phyloP scores from a whole-genome alignment of 2,797 vertebrate species.

The Rhinophrynus dorsalis region DNA sequence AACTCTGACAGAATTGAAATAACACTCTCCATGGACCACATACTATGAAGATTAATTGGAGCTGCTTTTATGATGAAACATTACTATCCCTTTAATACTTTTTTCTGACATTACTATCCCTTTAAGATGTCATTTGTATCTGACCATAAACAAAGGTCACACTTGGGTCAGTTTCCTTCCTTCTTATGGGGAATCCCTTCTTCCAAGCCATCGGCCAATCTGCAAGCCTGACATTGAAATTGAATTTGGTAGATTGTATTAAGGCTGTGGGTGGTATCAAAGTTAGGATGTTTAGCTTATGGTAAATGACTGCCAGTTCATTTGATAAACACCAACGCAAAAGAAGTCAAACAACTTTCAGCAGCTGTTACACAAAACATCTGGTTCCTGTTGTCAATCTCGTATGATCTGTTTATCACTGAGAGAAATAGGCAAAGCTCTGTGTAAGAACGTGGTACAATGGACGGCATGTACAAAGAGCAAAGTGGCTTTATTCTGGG shows the following conservation, averaged over 20 bases:
- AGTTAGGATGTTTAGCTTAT: not conserved
- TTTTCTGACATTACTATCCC: no score
- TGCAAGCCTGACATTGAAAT: not conserved
- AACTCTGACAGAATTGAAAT: no score
- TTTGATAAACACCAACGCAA: not conserved
- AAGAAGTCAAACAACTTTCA: not conserved
- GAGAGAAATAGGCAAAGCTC: not conserved
- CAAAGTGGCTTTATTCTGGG: no score
- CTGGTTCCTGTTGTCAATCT: not conserved
- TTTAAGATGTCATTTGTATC: no score
- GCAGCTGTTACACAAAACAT: not conserved
- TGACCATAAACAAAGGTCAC: not conserved
- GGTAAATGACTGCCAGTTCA: slow-evolving; percentile 3
- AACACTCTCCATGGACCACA: no score
- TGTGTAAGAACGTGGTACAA: not conserved
- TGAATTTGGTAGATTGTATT: slow-evolving; percentile 1
- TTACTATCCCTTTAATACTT: no score
- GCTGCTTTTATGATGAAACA: no score
- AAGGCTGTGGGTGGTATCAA: slow-evolving; percentile 18
- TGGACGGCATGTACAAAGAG: no score
- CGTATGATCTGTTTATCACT: not conserved
- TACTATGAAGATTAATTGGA: no score
- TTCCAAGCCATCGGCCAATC: not conserved
- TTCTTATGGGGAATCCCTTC: not conserved
- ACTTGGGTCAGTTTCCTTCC: not conserved